Base-by-base conservation (phyloP, 1,140 invertebrate genomes). In the Fopius arisanus region DNA sequence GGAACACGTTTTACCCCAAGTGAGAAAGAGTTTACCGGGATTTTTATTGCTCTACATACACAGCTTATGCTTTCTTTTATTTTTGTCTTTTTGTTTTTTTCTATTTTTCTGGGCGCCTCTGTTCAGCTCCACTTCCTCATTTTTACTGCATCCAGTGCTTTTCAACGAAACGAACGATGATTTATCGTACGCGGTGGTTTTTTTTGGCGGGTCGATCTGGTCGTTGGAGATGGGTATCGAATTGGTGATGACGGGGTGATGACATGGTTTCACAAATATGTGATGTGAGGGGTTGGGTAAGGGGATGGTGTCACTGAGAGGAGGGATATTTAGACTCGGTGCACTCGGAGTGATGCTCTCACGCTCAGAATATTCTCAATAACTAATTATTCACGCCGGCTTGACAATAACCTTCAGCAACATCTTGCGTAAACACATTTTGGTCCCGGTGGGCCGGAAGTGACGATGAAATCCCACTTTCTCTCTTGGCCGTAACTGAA, bases 11-110 rank as follows among this genome's bases (percentile, higher is more conserved):
- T 65, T 66, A 26, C 54, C 23, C 62, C 70, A 33, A 72, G 62
- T 28, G 70, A 72, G 40, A 51, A 72, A 72, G 62, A 72, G 70
- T 72, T 72, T 72, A 72, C 70, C 40, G 54, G 37, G 62, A 66
- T 72, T 72, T 72, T 66, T 72, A 72, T 72, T 72, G 19, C 40
- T 66, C 62, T 72, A 63, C 41, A 28, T 62, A 62, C 26, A 43
- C 23, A 19, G 16, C 40, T 41, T 43, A 43, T 41, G 67, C 29
- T 40, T 68, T 28, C 48, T 41, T 51, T 62, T 70, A 33, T 23
- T 51, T 69, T 51, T 43, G 43, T 41, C n/a, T 16, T 43, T 70
- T 54, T 48, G 9, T 28, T n/a, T 31, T 14, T 54, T 51, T 70
- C 26, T 54, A 37, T 26, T 21, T 43, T 48, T 21, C 23, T 68